Conservation (phyloP, 2,888 invertebrate species). For the Quadroppia sp. region DNA sequence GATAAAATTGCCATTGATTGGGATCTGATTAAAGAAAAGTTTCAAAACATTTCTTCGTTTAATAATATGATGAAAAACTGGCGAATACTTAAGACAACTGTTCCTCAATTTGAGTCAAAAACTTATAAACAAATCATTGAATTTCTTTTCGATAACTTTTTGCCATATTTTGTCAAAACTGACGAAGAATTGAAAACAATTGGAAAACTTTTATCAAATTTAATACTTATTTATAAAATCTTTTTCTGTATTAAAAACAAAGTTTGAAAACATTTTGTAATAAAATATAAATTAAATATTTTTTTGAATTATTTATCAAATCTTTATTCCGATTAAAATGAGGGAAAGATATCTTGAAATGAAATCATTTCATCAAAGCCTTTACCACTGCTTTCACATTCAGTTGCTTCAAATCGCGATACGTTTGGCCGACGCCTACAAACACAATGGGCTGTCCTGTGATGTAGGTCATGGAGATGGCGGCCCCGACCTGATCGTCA, state of each 20-base stretch:
- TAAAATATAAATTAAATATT: too few species aligned
- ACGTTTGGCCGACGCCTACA: conserved; percentile 98
- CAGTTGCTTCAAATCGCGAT: conserved; percentile 91
- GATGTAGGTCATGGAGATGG: conserved; percentile 99
- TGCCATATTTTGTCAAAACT: neutral
- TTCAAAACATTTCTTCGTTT: conserved; percentile 2
- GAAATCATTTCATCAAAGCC: conserved; percentile 66
- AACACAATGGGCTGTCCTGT: conserved; percentile 99
- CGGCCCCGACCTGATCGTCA: conserved; percentile 94
- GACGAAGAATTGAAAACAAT: neutral
- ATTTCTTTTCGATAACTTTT: neutral
- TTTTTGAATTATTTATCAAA: too few species aligned
- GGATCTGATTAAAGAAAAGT: conserved; percentile 17
- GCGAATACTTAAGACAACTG: conserved; percentile 15
- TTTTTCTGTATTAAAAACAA: too few species aligned
- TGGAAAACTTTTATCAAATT: neutral
- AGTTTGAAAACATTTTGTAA: too few species aligned
- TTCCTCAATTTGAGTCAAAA: conserved; percentile 1
- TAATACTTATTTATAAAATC: neutral
- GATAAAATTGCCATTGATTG: too few species aligned
- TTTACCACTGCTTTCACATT: conserved; percentile 95
- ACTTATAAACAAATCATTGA: conserved; percentile 1
- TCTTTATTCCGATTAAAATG: too few species aligned
- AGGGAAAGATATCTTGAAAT: too few species aligned
- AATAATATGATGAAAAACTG: conserved; percentile 20